Base-by-base conservation (phyloP, 92 coral and sea anemone species). In the Blastomussa wellsi region DNA sequence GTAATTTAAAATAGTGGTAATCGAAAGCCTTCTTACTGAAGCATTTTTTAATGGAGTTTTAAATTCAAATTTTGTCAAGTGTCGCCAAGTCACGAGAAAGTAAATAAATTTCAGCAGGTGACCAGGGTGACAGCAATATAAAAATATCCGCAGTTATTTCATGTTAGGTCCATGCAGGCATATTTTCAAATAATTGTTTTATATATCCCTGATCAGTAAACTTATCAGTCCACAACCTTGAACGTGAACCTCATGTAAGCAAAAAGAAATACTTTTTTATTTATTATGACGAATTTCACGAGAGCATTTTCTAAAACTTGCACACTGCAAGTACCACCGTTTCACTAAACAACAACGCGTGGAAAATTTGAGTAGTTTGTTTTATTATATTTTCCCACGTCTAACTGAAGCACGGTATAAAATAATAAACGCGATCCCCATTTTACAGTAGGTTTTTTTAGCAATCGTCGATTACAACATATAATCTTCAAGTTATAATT, bases 61-160 rank as follows among this genome's bases (percentile, higher is more conserved):
- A 4, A 19, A 55, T 55, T 19, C 4, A 24, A 59, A 59, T 24
- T 29, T 48, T 77, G 42, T 52, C 0, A 53, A 52, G 31, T 77
- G 81, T 35, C 32, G 41, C 59, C 48, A 41, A 33, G 11, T 32
- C 29, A 13, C 17, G 20, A 39, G 24, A 1, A 19, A 20, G 29
- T 26, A 72, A 42, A 47, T 29, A 49, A 16, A 31, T 17, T 49
- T 19, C 47, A 80, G 47, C 84, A 68, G 84, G 84, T 80, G 84
- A 66, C 75, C 55, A 65, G 44, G 9, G 13, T 80, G 75, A 65
- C 44, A 65, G 66, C 44, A 80, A 12, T 53, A 35, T 44, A 37
- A 80, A 80, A 80, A 66, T 41, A 32, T 67, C n/a, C 62, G 6
- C 65, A 29, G 19, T 31, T 60, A 60, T 37, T 1, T 38, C 51